A percentile compares a stretch with the other conserved stretches of the same genome.
Evolutionary conservation across 2,888 invertebrate genomes (phyloP).

Genomic region (Chydorus sphaericus): DNA sequence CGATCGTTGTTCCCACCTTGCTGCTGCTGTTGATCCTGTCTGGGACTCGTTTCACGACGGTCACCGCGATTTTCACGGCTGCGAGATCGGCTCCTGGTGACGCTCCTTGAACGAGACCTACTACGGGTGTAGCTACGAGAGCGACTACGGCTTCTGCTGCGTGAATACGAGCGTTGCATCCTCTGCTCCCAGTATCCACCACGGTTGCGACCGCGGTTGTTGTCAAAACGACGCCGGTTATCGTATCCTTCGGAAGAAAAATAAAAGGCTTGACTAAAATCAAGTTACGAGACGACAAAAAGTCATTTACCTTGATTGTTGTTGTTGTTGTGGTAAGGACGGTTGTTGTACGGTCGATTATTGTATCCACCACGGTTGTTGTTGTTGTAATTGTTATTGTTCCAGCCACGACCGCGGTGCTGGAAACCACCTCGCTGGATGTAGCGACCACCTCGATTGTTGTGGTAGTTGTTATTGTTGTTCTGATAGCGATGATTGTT

Average conservation of each 20-base stretch:
- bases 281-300: background rate
- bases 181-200: conserved; percentile 9
- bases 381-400: conserved; percentile 27
- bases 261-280: background rate
- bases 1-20: background rate
- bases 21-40: conserved; percentile 23
- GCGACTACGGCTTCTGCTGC: conserved; percentile 22
- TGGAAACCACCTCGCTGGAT: conserved; percentile 3
- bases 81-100: conserved; percentile 34
- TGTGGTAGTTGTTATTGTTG: background rate
- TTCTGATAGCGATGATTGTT: background rate
- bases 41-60: conserved; percentile 23
- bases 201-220: background rate
- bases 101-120: conserved; percentile 28
- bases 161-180: conserved; percentile 6
- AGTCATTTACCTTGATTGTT: background rate
- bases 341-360: conserved; percentile 16
- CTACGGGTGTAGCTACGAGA: conserved; percentile 29
- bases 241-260: background rate
- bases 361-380: conserved; percentile 27
- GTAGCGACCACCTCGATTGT: conserved; percentile 1
- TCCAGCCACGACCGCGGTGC: conserved; percentile 26
- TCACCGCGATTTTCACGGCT: conserved; percentile 36
- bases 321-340: background rate
- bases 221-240: background rate